Evolutionary conservation across 2,113 vertebrate genomes (phyloP), one percentile per base, ranked within the genome.

Genomic region (Dunckerocampus dactyliophorus): DNA sequence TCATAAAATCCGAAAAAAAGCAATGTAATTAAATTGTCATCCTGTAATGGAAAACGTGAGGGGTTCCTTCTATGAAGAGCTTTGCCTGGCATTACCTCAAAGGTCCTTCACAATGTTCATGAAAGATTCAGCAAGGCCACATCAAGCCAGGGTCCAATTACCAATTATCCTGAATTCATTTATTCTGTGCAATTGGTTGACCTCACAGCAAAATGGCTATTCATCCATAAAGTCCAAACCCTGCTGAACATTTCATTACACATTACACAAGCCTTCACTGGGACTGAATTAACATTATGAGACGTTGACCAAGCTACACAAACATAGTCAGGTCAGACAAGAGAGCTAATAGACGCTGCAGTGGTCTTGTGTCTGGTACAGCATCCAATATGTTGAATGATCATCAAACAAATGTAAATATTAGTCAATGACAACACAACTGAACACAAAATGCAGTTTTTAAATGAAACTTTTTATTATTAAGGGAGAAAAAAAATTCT

Each of bases 241-340:
- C 37, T 21, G 7, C 22, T 43, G 6, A 17, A 11, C n/a, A 70
- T 67, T 72, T 54, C 60, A 62, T 10, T 13, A 62, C 13, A 31
- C 47, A 63, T 65, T 49, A 65, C 73, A 59, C 47, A 45, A 6
- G 15, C 3, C 6, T n/a, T 57, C 59, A 28, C 22, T n/a, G 46
- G 56, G 20, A 53, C 65, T 64, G 81, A 81, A 71, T 4, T 65
- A 77, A 8, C 31, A 34, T 34, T 34, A 34, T 85, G 28, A 70
- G 78, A 76, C 65, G 81, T 34, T 34, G 22, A 81, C 64, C 14
- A 28, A 65, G 64, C 47, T 56, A 43, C 53, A 47, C 71, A 81
- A 72, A 65, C 16, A 63, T n/a, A 48, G 76, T 81, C 85, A 88
- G 54, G 11, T 22, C 72, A 85, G 59, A 60, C 48, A 17, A 31